Conservation (phyloP, 2,113 vertebrate species). For the Oriolus oriolus region DNA sequence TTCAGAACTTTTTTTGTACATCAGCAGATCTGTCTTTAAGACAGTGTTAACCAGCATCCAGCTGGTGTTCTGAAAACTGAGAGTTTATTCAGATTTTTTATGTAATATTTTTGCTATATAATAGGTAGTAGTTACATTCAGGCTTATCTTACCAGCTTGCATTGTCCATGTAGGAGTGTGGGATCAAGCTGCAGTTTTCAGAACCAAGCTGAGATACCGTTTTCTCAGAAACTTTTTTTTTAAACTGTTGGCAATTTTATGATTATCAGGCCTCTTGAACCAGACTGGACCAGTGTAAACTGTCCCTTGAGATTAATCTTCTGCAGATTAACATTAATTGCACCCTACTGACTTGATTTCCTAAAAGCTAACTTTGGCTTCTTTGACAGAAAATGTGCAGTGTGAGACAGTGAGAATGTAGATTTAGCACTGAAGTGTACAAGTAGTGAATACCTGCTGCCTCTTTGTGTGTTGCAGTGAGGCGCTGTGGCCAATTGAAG, state of each 20-base stretch:
- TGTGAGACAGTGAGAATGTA: background rate
- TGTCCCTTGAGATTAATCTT: background rate
- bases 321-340: background rate
- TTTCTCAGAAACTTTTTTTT: background rate
- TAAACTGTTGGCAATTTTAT: background rate
- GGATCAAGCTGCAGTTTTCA: background rate
- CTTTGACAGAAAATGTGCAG: background rate
- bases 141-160: background rate
- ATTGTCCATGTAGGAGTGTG: background rate
- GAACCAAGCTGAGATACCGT: background rate
- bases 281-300: background rate
- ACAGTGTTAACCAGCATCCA: background rate
- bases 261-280: background rate
- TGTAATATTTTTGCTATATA: background rate
- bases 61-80: background rate
- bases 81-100: background rate
- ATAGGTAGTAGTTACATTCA: background rate
- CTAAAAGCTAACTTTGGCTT: background rate
- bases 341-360: background rate
- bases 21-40: background rate
- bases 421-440: background rate
- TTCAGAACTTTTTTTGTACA: background rate
- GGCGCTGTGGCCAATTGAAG: conserved; percentile 92
- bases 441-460: background rate
- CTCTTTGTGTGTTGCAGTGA: conserved; percentile 75